A percentile compares a stretch with the other conserved stretches of the same genome.
Evolutionary conservation across 2,797 vertebrate genomes (phyloP).

Genomic region (Alcedo quadribrachys): DNA sequence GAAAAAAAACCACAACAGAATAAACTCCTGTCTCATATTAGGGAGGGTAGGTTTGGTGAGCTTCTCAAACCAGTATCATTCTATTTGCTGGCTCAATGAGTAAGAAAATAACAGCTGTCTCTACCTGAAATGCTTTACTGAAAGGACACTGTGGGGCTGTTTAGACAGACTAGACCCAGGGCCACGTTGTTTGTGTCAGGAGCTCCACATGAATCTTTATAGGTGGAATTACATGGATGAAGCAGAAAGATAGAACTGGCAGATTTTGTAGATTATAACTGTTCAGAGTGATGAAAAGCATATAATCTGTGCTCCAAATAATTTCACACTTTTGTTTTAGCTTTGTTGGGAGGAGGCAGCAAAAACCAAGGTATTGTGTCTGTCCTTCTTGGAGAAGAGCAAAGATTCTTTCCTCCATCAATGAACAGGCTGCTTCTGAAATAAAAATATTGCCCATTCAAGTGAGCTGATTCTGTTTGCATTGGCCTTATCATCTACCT

Average conservation of each 20-base stretch:
- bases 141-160: background rate
- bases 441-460: background rate
- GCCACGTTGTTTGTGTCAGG: background rate
- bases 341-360: background rate
- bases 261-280: background rate
- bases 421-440: background rate
- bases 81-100: background rate
- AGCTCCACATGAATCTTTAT: background rate
- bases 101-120: background rate
- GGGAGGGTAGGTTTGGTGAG: background rate
- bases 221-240: background rate
- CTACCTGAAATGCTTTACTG: background rate
- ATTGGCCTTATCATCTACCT: background rate
- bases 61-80: background rate
- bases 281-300: background rate
- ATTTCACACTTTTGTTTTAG: background rate
- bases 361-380: background rate
- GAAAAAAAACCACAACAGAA: background rate
- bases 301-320: background rate
- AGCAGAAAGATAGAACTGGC: background rate
- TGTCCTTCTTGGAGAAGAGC: background rate
- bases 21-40: background rate
- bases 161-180: background rate
- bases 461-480: background rate
- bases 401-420: background rate